Conservation (phyloP, 2,888 invertebrate species). For the Lutraria lutraria region DNA sequence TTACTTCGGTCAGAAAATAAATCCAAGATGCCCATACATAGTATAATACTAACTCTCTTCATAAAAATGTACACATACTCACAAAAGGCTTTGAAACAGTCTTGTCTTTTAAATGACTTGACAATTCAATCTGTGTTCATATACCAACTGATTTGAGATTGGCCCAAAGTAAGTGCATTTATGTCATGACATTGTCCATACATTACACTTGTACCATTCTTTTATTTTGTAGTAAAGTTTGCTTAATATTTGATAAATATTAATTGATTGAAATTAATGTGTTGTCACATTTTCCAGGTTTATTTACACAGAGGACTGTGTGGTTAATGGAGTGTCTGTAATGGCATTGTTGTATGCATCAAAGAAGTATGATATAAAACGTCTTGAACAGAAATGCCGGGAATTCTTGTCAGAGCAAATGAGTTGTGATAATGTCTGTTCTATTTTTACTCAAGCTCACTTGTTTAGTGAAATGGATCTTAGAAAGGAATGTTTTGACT, state of each 20-base stretch:
- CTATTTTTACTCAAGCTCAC: constrained; percentile 30
- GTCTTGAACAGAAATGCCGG: constrained; percentile 26
- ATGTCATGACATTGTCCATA: no score
- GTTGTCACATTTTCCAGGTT: not conserved
- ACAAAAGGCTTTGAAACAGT: no score
- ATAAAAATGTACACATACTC: no score
- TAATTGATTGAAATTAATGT: not conserved
- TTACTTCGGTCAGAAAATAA: no score
- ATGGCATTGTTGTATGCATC: constrained; percentile 28
- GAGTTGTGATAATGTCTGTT: constrained; percentile 31
- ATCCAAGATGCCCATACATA: no score
- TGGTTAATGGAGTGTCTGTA: constrained; percentile 21
- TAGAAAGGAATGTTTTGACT: constrained; percentile 3
- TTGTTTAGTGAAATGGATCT: constrained; percentile 33
- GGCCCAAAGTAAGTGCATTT: no score
- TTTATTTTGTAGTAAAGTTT: no score
- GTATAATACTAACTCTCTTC: no score
- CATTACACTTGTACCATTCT: no score
- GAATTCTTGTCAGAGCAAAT: constrained; percentile 13
- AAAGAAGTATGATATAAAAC: constrained; percentile 34
- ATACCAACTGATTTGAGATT: no score
- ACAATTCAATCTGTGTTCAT: no score
- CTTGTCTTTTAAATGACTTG: no score
- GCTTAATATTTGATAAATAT: not conserved
- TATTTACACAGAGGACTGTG: constrained; percentile 22